Evolutionary conservation across 2,797 vertebrate genomes (phyloP).

Genomic region (Notolabrus celidotus): DNA sequence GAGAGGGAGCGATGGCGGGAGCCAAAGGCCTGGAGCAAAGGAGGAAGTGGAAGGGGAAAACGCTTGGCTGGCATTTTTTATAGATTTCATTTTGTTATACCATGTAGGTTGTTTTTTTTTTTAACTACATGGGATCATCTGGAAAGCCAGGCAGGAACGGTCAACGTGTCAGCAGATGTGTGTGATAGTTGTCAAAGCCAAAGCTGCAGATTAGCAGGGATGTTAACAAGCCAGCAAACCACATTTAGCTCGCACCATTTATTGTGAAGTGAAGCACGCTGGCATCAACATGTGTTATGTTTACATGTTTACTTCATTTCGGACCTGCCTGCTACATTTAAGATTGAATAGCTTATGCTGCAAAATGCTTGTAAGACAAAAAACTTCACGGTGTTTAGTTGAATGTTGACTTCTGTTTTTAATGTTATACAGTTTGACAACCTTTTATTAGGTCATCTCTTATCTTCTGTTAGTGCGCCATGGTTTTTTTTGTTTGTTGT

Average conservation of each 20-base stretch:
- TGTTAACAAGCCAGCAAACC: slow-evolving; percentile 5
- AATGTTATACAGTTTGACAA: no score
- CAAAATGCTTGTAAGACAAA: slow-evolving; percentile 7
- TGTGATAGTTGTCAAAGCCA: slow-evolving; percentile 13
- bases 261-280: slow-evolving; percentile 5
- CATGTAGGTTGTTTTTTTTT: slow-evolving; percentile 1
- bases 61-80: slow-evolving; percentile 61
- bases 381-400: neutral
- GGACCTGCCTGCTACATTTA: slow-evolving; percentile 11
- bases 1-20: slow-evolving; percentile 48
- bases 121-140: neutral
- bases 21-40: slow-evolving; percentile 39
- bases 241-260: slow-evolving; percentile 21
- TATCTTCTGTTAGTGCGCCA: no score
- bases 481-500: no score
- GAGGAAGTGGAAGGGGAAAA: slow-evolving; percentile 52
- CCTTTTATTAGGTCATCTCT: no score
- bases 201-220: neutral
- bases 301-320: no score
- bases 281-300: neutral
- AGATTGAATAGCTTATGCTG: slow-evolving; percentile 5
- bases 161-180: slow-evolving; percentile 3
- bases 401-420: neutral
- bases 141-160: neutral
- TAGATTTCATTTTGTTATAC: slow-evolving; percentile 3